Base-by-base conservation (phyloP, 2,797 vertebrate species). In the Tapirus indicus region DNA sequence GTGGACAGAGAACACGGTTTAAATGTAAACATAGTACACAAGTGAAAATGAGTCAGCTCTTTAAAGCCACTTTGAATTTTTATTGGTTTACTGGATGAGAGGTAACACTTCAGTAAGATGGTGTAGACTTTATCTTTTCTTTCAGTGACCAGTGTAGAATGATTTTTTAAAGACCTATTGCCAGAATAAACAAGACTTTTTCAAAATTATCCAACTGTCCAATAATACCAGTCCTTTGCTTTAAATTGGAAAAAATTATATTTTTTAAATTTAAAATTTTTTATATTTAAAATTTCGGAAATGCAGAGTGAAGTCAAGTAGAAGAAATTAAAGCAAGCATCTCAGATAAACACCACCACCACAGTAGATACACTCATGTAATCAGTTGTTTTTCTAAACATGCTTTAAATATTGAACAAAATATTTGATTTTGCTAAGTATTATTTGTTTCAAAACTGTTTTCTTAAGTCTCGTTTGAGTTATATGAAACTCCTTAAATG, bases 401-500 rank as follows among this genome's bases (percentile, higher is more conserved):
- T 44, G 64, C n/a, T 88, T 83, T 96, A 83, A 91, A 96, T 69
- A 92, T 20, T n/a, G 27, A 97, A 88, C 44, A 74, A 95, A 95
- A 93, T 32, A 75, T 87, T 94, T 88, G 79, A 96, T 84, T 75
- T 88, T 95, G 71, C 62, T 95, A 92, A 71, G 52, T 77, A 95
- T 74, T 64, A 87, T 35, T 95, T 92, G 56, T 95, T 95, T 97
- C 80, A 94, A 91, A 97, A 88, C 84, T 71, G 54, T 94, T 95
- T 90, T 95, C 77, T 96, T 95, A 44, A 96, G 79, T 92, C 38
- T 83, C 92, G 14, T 79, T 95, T 91, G 89, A 91, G 79, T 94
- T 62, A 64, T 78, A 83, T 41, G 97, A 82, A 95, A 93, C 96
- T 96, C 95, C 77, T 96, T 80, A 98, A 97, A 97, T 88, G 95